Percentiles rank a stretch among this genome's conserved stretches.
Conservation (phyloP, 92 coral and sea anemone species). For the Pocillopora grandis region DNA sequence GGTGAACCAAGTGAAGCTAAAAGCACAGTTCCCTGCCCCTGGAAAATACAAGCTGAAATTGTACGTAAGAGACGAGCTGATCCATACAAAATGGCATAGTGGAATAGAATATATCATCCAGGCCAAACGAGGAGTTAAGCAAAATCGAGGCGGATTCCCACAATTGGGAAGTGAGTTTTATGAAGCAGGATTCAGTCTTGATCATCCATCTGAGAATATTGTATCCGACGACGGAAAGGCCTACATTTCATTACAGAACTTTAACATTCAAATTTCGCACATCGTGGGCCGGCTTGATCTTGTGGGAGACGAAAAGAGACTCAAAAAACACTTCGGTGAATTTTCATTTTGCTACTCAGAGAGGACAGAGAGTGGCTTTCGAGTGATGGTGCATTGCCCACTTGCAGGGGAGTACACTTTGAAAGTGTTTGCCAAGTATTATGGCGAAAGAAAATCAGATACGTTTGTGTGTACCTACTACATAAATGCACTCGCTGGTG, state of each 20-base stretch:
- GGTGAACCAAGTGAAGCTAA: constrained; percentile 64
- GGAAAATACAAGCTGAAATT: constrained; percentile 68
- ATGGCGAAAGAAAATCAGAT: constrained; percentile 30
- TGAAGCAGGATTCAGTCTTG: constrained; percentile 51
- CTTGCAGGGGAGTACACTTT: constrained; percentile 61
- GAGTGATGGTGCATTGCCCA: constrained; percentile 59
- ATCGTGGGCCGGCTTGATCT: constrained; percentile 42
- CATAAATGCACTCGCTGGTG: constrained; percentile 50
- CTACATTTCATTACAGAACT: constrained; percentile 37
- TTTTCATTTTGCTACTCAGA: constrained; percentile 45
- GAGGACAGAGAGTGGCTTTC: constrained; percentile 41
- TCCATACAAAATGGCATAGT: constrained; percentile 42
- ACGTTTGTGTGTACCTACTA: constrained; percentile 64
- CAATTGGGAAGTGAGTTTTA: constrained; percentile 53
- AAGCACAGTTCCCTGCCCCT: constrained; percentile 68
- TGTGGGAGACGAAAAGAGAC: constrained; percentile 10
- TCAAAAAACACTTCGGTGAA: constrained; percentile 25
- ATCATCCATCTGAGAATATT: constrained; percentile 64
- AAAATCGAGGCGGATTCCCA: constrained; percentile 64
- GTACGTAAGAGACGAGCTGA: constrained; percentile 44
- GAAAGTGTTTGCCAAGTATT: constrained; percentile 62
- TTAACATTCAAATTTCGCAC: constrained; percentile 39
- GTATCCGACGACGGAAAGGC: constrained; percentile 56
- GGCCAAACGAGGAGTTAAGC: constrained; percentile 50
- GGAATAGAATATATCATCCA: constrained; percentile 57